Evolutionary conservation across 2,888 invertebrate genomes (phyloP), one percentile per base, ranked within the genome.

Genomic region (Heliconius sara): DNA sequence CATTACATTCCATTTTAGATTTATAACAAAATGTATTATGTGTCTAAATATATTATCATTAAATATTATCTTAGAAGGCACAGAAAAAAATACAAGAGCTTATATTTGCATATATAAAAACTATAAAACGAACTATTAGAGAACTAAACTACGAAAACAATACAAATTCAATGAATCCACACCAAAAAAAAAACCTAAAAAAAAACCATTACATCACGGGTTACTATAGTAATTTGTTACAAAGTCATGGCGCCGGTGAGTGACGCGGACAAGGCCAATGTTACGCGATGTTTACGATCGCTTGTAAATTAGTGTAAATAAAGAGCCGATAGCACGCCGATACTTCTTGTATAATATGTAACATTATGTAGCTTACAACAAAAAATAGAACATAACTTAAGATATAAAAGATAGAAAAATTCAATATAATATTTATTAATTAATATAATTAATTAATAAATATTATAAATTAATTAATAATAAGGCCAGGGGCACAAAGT

Each of bases 211-310:
- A 75, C 66, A 27, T 75, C 43, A 75, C 65, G 63, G 65, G 47
- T 66, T 52, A 19, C 52, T 52, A 52, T 9, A 52, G 74, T 74
- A 65, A 43, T 65, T 65, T 75, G 65, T 60, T 75, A 65, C 75
- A 47, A 75, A 65, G 75, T 66, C 72, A 75, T 79, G 79, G 74
- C 79, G 74, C 52, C 60, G 25, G 7, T 30, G n/a, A 16, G 43
- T 6, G 83, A 84, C 81, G 77, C 84, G 86, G 86, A 82, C 91
- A 92, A 92, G 91, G 91, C 85, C 91, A 90, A 86, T 89, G 87
- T 84, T 86, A 87, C 86, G 80, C 76, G 70, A 27, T 78, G 81
- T 79, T 81, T 76, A 77, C 67, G 67, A 66, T n/a, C n/a, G 66
- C 43, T 66, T 74, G 67, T 67, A 57, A 78, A 77, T 39, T 57